Conservation (phyloP, 1,140 invertebrate genomes). For the Periplaneta americana region DNA sequence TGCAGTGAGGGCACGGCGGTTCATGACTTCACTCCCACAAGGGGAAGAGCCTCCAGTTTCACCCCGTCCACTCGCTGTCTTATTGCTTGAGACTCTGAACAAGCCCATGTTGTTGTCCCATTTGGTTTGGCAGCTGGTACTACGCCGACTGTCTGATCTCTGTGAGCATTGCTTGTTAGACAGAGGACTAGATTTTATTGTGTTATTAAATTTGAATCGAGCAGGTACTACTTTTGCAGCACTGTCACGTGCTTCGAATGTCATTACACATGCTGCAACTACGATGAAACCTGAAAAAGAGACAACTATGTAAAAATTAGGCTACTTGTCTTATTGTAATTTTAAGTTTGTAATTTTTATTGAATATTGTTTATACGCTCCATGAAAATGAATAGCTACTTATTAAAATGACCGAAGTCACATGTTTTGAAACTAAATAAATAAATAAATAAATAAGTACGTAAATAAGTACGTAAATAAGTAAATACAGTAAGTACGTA, state of each 20-base stretch:
- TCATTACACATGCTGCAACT: slow-evolving; percentile 92
- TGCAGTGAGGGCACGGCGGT: slow-evolving; percentile 55
- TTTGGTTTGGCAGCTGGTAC: slow-evolving; percentile 33
- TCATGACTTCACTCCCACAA: slow-evolving; percentile 5
- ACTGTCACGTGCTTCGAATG: slow-evolving; percentile 82
- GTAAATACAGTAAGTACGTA: too few relatives aligned
- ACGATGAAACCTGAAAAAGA: slow-evolving; percentile 73
- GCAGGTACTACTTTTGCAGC: slow-evolving; percentile 82
- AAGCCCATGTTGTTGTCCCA: slow-evolving; percentile 58
- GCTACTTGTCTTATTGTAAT: too few relatives aligned
- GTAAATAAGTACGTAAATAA: too few relatives aligned
- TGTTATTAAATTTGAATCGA: slow-evolving; percentile 47
- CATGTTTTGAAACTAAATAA: too few relatives aligned
- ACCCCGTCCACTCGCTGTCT: not conserved
- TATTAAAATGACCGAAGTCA: too few relatives aligned
- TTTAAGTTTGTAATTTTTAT: too few relatives aligned
- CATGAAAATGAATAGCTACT: too few relatives aligned
- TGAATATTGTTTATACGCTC: too few relatives aligned
- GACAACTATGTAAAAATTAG: too few relatives aligned
- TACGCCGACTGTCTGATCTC: slow-evolving; percentile 20
- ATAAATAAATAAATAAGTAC: too few relatives aligned
- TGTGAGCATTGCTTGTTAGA: not conserved
- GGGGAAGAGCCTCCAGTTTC: not conserved
- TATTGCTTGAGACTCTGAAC: slow-evolving; percentile 39
- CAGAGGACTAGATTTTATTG: not conserved